Evolutionary conservation across 2,797 vertebrate species (phyloP).

Genomic region (Ibycter americanus): DNA sequence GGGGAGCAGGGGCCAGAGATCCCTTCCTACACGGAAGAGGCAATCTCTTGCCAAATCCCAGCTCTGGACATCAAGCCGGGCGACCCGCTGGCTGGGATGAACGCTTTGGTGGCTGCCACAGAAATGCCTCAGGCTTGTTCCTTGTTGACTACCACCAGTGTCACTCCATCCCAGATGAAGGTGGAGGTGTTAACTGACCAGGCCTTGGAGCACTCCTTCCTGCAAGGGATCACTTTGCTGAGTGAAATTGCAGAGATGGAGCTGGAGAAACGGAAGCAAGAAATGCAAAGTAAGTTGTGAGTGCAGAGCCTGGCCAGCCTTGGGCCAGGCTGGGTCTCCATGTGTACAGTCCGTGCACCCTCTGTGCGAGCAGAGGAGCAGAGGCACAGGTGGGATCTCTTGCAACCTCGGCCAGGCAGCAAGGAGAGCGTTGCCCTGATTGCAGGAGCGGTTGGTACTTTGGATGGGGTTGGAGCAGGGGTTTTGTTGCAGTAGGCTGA

Average conservation of each 20-base stretch:
- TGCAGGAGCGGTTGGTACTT: not conserved
- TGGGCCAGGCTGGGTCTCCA: not conserved
- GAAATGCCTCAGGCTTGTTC: conserved; percentile 87
- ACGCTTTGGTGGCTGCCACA: conserved; percentile 87
- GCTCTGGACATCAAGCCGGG: conserved; percentile 74
- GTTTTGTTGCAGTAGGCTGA: not conserved
- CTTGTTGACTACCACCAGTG: conserved; percentile 6
- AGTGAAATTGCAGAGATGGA: conserved; percentile 92
- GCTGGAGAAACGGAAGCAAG: conserved; percentile 81
- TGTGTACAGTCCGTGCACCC: fast-evolving
- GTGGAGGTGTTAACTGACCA: conserved; percentile 66
- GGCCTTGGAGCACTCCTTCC: conserved; percentile 83
- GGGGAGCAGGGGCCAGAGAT: not conserved
- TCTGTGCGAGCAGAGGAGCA: fast-evolving
- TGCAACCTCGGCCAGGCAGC: not conserved
- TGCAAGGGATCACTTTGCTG: conserved; percentile 93
- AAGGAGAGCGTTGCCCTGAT: not conserved
- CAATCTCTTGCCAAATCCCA: conserved; percentile 57
- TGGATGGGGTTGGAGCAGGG: not conserved
- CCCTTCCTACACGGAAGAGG: conserved; percentile 58
- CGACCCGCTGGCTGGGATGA: conserved; percentile 94
- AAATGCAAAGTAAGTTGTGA: conserved; percentile 72
- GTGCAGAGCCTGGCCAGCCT: not conserved
- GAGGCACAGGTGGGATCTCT: not conserved
- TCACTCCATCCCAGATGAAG: conserved; percentile 60